A percentile compares a stretch with the other conserved stretches of the same genome.
Conservation (phyloP, 2,888 invertebrate genomes). For the Mythimna loreyi region DNA sequence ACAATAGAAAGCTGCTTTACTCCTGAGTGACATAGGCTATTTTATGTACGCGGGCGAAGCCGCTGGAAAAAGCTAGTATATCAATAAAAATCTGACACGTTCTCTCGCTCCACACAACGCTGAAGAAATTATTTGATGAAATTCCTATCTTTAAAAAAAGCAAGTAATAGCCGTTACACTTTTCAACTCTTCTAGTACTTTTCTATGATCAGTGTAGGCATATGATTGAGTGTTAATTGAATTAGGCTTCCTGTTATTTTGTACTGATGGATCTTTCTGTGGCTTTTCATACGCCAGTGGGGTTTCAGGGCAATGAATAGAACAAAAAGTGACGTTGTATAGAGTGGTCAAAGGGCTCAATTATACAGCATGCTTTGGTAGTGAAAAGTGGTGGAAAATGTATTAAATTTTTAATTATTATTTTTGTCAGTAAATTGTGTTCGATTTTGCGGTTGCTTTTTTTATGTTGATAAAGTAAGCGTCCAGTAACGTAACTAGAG, state of each 20-base stretch:
- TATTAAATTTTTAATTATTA: background rate
- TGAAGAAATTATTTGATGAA: too few species aligned
- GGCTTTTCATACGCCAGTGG: constrained; percentile 69
- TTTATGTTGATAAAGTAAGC: too few species aligned
- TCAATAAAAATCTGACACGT: too few species aligned
- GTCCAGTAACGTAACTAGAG: too few species aligned
- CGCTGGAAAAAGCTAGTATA: too few species aligned
- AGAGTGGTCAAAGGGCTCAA: constrained; percentile 41
- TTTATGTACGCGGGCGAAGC: too few species aligned
- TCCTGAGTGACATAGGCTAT: too few species aligned
- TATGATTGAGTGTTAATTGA: constrained; percentile 85
- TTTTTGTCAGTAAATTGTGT: background rate
- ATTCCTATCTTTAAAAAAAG: too few species aligned
- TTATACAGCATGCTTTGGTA: constrained; percentile 13
- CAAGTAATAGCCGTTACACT: background rate
- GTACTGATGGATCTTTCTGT: constrained; percentile 69
- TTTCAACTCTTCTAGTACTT: constrained; percentile 38
- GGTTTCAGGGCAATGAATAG: constrained; percentile 52
- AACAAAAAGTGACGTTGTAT: constrained; percentile 52
- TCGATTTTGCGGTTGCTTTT: too few species aligned
- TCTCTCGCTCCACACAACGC: too few species aligned
- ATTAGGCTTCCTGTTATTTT: constrained; percentile 84
- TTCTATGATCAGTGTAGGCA: constrained; percentile 53
- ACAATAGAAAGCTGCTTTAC: too few species aligned
- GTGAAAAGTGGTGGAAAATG: constrained; percentile 11